A percentile compares a stretch with the other conserved stretches of the same genome.
phyloP scores from a whole-genome alignment of 1,140 invertebrate species.

The Heliconius eleuchia region DNA sequence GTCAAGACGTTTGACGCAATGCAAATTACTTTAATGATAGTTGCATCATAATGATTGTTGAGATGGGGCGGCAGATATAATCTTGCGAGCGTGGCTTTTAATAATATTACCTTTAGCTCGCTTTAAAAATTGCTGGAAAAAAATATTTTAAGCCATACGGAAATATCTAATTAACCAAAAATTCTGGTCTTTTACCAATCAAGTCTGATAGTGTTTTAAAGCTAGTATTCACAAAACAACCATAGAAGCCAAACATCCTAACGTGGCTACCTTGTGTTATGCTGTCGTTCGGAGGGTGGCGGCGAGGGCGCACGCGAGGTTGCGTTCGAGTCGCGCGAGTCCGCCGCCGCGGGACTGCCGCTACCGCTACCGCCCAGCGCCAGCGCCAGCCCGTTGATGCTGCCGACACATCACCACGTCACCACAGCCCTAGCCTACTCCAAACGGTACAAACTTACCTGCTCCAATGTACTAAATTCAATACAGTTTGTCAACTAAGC shows the following conservation, averaged over 20 bases:
- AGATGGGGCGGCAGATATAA: not conserved
- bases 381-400: conserved; percentile 81
- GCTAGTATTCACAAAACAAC: conserved; percentile 56
- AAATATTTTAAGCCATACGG: not conserved
- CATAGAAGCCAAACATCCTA: conserved; percentile 73
- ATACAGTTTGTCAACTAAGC: not conserved
- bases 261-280: conserved; percentile 77
- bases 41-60: not conserved
- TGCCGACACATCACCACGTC: conserved; percentile 79
- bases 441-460: conserved; percentile 57
- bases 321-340: conserved; percentile 63
- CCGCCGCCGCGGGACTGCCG: conserved; percentile 63
- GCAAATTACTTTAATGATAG: not conserved
- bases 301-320: conserved; percentile 70
- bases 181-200: not conserved
- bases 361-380: conserved; percentile 75
- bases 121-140: not conserved
- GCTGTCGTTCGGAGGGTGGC: conserved; percentile 67
- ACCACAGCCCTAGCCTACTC: conserved; percentile 70
- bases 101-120: not conserved
- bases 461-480: conserved; percentile 57
- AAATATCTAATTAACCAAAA: not conserved
- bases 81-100: not conserved
- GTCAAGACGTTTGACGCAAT: conserved; percentile 2
- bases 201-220: conserved; percentile 31